Conservation (phyloP, 2,797 vertebrate species). For the Liparis tanakae region DNA sequence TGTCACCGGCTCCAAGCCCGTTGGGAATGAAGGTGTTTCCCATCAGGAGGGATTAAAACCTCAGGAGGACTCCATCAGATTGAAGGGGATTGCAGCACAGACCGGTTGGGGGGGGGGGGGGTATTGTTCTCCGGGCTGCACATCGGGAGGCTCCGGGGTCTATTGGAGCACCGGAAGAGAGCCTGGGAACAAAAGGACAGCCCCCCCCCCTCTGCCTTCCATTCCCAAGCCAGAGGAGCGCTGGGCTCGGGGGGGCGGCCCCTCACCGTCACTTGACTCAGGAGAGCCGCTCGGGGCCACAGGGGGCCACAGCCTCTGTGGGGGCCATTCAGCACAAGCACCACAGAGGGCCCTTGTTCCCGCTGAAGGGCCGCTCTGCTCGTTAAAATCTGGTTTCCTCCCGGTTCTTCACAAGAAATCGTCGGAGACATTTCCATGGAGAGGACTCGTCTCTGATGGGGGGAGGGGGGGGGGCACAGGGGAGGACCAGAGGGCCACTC, state of each 20-base stretch:
- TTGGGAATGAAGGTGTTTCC: conserved; percentile 32
- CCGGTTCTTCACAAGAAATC: conserved; percentile 58
- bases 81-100: conserved; percentile 26
- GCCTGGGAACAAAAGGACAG: conserved; percentile 68
- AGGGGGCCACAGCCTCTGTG: conserved; percentile 70
- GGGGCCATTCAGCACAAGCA: conserved; percentile 74
- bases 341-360: conserved; percentile 60
- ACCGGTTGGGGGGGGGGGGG: conserved; percentile 31
- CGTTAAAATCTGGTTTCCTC: conserved; percentile 60
- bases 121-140: conserved; percentile 61
- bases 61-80: conserved; percentile 42
- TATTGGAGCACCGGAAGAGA: conserved; percentile 65
- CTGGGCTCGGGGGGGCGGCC: conserved; percentile 66
- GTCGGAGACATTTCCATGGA: conserved; percentile 40
- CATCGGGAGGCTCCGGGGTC: conserved; percentile 59
- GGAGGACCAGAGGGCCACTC: not conserved
- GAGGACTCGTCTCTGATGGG: conserved; percentile 12
- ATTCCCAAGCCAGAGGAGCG: conserved; percentile 71
- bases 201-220: conserved; percentile 60
- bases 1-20: conserved; percentile 4
- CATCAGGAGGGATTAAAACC: conserved; percentile 48
- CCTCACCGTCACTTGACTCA: conserved; percentile 80
- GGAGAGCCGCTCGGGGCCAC: conserved; percentile 66
- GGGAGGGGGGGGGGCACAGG: conserved; percentile 6
- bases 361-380: conserved; percentile 58